Evolutionary conservation across 2,113 vertebrate species (phyloP), one percentile per base, ranked within the genome.

Genomic region (Tenebrosternarchus preto): DNA sequence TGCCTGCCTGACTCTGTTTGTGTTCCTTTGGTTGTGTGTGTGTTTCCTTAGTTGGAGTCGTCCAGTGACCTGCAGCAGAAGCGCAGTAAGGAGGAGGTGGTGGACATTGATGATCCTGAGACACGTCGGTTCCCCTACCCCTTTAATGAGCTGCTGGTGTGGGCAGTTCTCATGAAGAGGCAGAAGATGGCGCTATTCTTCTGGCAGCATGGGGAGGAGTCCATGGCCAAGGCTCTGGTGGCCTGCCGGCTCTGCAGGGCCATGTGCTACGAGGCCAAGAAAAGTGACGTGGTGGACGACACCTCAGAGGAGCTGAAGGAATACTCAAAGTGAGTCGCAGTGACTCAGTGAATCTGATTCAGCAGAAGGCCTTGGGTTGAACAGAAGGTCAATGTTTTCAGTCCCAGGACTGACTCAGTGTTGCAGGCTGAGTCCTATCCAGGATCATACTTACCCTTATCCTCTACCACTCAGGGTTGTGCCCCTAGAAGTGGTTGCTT

Each of bases 141-240:
- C 53, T 98, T 99, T 89, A 98, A 99, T 3, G 98, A 99, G 89
- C 93, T 99, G 70, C 88, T 99, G 81, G 95, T 98, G 81, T 99
- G 98, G 98, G 96, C 98, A 0, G 97, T 98, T 81, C 91, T 99
- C 73, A 96, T 99, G 98, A 99, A 99, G 92, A 94, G 98, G 77
- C 98, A 99, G 88, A 96, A 96, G 85, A 99, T 99, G 98, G 94
- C 96, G 0, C 95, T 98, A 5, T 99, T 99, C 89, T 96, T 99
- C 89, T 99, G 98, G 98, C 96, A 99, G 88, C 98, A 99, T 1
- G 98, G 98, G 0, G 98, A 99, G 87, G 98, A 99, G 89, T 98
- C 96, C 87, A 98, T 98, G 97, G 98, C 98, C 0, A 99, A 99
- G 89, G 98, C 98, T 0, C 89, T 99, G 85, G 98, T 99, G 85